phyloP scores from a whole-genome alignment of 2,113 vertebrate genomes.

The Malurus elegans region DNA sequence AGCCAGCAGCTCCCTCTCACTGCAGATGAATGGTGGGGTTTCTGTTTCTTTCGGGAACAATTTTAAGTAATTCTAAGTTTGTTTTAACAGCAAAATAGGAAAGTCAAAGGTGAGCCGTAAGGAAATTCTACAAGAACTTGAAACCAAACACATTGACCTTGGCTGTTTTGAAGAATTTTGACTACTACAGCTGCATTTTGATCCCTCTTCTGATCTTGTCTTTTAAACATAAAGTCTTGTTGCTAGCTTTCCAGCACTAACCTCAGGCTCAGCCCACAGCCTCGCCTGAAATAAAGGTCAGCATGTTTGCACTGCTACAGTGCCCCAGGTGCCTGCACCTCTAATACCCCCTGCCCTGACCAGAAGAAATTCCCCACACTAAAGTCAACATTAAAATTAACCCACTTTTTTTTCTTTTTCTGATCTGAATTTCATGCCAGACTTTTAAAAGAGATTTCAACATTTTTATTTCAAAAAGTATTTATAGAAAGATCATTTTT shows the following conservation, averaged over 20 bases:
- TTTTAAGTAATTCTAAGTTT: background rate
- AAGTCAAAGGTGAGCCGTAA: background rate
- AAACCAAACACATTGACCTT: background rate
- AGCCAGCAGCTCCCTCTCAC: background rate
- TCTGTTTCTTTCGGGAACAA: background rate
- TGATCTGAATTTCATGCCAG: background rate
- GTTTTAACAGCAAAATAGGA: background rate
- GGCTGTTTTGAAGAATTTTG: background rate
- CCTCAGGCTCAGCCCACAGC: background rate
- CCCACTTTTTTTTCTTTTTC: background rate
- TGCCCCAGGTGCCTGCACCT: background rate
- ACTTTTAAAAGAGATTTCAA: background rate
- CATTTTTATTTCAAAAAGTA: background rate
- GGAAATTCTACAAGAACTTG: background rate
- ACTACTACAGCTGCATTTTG: background rate
- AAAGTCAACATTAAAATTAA: background rate
- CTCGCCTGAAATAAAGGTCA: background rate
- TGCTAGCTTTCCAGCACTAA: background rate
- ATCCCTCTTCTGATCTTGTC: background rate
- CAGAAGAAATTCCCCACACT: background rate
- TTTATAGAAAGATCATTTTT: background rate
- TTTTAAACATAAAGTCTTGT: background rate
- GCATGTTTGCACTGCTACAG: background rate
- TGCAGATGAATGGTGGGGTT: background rate
- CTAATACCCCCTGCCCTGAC: background rate